Percentiles rank a stretch among this genome's conserved stretches.
Evolutionary conservation across 2,113 vertebrate species (phyloP).

Genomic region (Desmodus rotundus): DNA sequence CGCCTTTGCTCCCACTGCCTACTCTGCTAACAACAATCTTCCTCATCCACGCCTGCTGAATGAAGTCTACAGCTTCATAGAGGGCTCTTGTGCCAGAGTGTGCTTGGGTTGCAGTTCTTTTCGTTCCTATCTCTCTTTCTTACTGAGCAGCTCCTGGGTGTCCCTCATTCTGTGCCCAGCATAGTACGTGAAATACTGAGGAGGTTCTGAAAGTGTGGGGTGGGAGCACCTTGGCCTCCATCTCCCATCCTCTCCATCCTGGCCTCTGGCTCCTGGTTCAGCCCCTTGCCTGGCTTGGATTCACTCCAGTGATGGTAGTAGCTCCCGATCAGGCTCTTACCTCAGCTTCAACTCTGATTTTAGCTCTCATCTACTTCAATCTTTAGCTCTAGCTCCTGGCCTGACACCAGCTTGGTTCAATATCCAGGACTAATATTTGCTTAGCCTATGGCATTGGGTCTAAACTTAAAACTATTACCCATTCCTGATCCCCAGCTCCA

Average conservation of each 20-base stretch:
- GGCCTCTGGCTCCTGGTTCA: neutral
- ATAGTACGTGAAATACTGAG: neutral
- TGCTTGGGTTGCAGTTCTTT: neutral
- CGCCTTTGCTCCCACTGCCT: neutral
- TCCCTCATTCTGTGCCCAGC: neutral
- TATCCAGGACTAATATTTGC: neutral
- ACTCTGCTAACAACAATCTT: neutral
- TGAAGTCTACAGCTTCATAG: neutral
- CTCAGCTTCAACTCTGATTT: neutral
- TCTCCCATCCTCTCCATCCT: neutral
- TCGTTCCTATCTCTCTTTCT: neutral
- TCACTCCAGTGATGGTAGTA: neutral
- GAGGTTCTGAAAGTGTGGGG: neutral
- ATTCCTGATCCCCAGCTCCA: neutral
- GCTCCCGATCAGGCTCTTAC: neutral
- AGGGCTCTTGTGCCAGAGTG: neutral
- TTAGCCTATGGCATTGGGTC: neutral
- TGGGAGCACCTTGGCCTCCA: neutral
- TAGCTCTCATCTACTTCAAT: slow-evolving; percentile 14
- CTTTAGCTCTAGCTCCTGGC: neutral
- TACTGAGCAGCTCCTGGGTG: neutral
- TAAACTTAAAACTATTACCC: neutral
- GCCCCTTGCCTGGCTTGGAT: neutral
- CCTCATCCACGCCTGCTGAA: neutral
- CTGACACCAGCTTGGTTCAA: neutral